A percentile compares a stretch with the other conserved stretches of the same genome.
phyloP scores from a whole-genome alignment of 2,797 vertebrate genomes.

The Eulemur coronatus region DNA sequence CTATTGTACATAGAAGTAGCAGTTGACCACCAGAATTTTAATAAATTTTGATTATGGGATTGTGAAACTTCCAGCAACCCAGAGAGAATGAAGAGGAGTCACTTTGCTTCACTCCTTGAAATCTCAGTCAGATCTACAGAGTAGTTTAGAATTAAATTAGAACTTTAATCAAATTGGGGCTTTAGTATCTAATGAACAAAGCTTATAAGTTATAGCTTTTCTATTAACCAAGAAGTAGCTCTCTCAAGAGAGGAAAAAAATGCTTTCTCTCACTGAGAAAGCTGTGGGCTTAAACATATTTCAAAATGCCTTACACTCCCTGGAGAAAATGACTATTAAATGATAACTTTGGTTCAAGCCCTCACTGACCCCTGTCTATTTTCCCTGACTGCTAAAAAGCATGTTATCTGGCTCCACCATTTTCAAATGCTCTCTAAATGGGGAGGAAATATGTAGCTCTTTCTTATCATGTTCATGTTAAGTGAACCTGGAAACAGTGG shows the following conservation, averaged over 20 bases:
- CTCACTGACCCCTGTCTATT: background rate
- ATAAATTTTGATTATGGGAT: background rate
- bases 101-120: background rate
- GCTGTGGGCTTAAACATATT: background rate
- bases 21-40: background rate
- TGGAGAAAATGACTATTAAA: background rate
- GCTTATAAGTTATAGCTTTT: background rate
- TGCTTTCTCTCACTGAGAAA: background rate
- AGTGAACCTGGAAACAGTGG: background rate
- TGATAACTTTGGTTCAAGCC: background rate
- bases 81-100: background rate
- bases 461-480: background rate
- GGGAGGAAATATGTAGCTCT: background rate
- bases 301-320: background rate
- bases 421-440: background rate
- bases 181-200: background rate
- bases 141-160: background rate
- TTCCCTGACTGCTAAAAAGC: background rate
- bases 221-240: background rate
- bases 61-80: background rate
- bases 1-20: background rate
- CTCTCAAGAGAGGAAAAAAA: background rate
- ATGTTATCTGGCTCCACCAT: background rate
- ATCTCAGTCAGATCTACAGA: background rate
- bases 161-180: background rate